Evolutionary conservation across 2,113 vertebrate genomes (phyloP).

Genomic region (Halichoeres trimaculatus): DNA sequence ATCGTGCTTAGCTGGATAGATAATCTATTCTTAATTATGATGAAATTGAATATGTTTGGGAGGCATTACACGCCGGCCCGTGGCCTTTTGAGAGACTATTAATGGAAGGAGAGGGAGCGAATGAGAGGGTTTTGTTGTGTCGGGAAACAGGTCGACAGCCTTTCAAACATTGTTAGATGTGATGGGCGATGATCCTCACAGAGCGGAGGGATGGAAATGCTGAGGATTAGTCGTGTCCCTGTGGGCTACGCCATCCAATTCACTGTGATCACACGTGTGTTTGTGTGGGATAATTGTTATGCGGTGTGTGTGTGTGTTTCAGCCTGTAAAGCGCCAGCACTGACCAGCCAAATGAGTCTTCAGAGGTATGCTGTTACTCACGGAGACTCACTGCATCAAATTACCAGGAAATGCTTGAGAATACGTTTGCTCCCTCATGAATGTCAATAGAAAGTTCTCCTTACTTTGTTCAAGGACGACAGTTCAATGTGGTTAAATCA

Average conservation of each 20-base stretch:
- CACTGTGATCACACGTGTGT: conserved; percentile 39
- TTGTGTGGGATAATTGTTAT: conserved; percentile 45
- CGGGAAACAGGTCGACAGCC: conserved; percentile 63
- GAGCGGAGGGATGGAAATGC: conserved; percentile 62
- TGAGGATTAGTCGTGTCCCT: conserved; percentile 58
- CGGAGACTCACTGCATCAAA: too few relatives aligned
- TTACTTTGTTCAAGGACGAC: neutral
- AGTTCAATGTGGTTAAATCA: neutral
- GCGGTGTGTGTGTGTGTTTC: conserved; percentile 5
- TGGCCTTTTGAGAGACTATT: conserved; percentile 65
- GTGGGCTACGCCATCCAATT: conserved; percentile 50
- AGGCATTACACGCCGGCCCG: conserved; percentile 57
- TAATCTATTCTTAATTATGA: conserved; percentile 83
- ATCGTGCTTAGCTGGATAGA: conserved; percentile 62
- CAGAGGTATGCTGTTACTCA: too few relatives aligned
- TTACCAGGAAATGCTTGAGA: too few relatives aligned
- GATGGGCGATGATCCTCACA: conserved; percentile 52
- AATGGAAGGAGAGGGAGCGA: conserved; percentile 51
- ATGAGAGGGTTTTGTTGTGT: conserved; percentile 58
- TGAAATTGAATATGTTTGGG: conserved; percentile 74
- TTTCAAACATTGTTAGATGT: conserved; percentile 70
- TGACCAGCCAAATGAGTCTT: neutral
- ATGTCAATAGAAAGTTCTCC: neutral
- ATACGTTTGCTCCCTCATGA: neutral
- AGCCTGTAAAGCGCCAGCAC: neutral